Percentiles rank a stretch among this genome's conserved stretches.
phyloP scores from a whole-genome alignment of 2,113 vertebrate genomes.

The Shinisaurus crocodilurus region DNA sequence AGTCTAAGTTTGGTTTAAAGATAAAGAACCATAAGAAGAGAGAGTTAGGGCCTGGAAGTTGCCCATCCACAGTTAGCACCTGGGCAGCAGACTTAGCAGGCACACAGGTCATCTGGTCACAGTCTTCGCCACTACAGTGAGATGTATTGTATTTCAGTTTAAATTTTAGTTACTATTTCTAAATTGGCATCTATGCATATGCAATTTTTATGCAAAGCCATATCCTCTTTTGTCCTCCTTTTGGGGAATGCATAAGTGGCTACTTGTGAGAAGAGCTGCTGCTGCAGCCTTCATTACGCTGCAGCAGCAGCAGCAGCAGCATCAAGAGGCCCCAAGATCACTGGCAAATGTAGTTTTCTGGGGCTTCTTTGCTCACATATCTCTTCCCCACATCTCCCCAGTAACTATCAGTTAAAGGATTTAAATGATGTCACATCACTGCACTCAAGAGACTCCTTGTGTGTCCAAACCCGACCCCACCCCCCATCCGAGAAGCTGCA shows the following conservation, averaged over 20 bases:
- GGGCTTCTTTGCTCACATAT: neutral
- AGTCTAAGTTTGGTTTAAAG: neutral
- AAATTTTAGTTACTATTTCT: too few relatives aligned
- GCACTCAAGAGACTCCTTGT: neutral
- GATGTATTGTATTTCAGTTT: too few relatives aligned
- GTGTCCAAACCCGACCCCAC: too few relatives aligned
- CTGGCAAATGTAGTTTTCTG: neutral
- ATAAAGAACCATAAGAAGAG: too few relatives aligned
- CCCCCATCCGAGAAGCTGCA: neutral
- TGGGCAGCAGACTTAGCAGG: neutral
- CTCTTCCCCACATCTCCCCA: neutral
- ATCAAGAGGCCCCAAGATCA: neutral
- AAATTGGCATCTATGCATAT: too few relatives aligned
- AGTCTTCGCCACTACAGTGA: neutral
- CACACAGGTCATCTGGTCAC: neutral
- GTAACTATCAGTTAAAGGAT: neutral
- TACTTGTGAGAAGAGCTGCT: neutral
- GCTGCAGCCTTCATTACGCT: neutral
- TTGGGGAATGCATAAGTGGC: too few relatives aligned
- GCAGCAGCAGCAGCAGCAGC: neutral
- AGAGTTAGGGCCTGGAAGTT: too few relatives aligned
- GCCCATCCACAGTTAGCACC: neutral
- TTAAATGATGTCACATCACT: neutral
- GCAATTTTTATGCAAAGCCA: too few relatives aligned
- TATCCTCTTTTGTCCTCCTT: too few relatives aligned